These are phyloP conservation scores for Homarus americanus DNA, from an alignment of 1,140 invertebrate genomes.

Conservation along the genomic window DNA sequence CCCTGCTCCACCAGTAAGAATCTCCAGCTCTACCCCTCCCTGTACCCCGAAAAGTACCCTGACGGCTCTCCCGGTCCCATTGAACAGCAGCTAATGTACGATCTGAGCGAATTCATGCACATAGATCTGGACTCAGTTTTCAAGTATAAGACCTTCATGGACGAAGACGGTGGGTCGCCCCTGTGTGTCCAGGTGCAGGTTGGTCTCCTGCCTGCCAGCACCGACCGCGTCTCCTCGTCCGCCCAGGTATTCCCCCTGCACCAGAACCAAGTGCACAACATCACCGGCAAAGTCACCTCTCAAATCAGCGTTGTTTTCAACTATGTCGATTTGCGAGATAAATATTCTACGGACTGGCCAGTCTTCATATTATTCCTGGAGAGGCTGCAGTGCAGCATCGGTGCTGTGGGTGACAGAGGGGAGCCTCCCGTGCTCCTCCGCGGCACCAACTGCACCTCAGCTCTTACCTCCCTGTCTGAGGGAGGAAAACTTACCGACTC, in stretches of 20 bases:
- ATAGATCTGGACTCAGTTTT: not conserved
- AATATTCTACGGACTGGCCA: not conserved
- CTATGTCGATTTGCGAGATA: slow-evolving; percentile 9
- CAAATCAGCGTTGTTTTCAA: slow-evolving; percentile 11
- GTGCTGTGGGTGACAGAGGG: not conserved
- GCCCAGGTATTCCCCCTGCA: not conserved
- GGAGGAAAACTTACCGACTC: not conserved
- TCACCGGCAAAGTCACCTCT: not conserved
- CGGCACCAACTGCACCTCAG: not conserved
- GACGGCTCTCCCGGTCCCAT: not conserved
- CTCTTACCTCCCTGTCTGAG: not conserved
- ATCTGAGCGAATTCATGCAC: slow-evolving; percentile 17
- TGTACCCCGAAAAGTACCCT: slow-evolving; percentile 13
- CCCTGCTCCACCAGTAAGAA: slow-evolving; percentile 36
- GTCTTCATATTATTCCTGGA: slow-evolving; percentile 14
- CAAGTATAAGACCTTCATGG: not conserved
- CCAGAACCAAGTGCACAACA: too few species aligned
- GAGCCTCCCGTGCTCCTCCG: not conserved
- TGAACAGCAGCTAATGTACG: not conserved
- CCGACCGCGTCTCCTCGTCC: not conserved
- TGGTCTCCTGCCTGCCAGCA: not conserved
- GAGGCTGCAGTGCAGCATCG: not conserved
- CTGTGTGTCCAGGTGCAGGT: not conserved
- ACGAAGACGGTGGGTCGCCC: not conserved
- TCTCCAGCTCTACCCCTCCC: not conserved